These are phyloP conservation scores for Nasonia giraulti DNA, from an alignment of 1,140 invertebrate species.

Conservation along the genomic window DNA sequence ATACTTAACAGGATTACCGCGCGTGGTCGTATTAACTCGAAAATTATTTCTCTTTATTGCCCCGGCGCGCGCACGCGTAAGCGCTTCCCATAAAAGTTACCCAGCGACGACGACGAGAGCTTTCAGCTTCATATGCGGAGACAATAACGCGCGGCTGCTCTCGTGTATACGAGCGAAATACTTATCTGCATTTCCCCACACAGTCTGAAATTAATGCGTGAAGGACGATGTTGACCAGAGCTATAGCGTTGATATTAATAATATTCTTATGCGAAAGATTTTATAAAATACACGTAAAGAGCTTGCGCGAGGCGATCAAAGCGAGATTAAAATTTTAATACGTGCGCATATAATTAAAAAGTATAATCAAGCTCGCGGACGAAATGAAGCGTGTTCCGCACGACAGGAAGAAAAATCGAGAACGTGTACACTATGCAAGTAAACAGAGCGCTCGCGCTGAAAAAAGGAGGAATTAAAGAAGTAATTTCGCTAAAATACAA, in stretches of 20 bases:
- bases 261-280: too few relatives aligned
- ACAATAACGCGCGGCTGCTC: neutral
- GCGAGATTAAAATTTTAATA: neutral
- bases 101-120: neutral
- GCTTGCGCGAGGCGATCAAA: neutral
- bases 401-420: neutral
- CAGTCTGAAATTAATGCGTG: too few relatives aligned
- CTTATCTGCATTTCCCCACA: neutral
- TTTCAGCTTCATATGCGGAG: too few relatives aligned
- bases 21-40: neutral
- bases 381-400: neutral
- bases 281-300: too few relatives aligned
- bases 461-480: neutral
- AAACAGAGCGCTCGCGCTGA: neutral
- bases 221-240: too few relatives aligned
- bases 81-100: neutral
- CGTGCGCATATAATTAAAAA: neutral
- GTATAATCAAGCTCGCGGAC: neutral
- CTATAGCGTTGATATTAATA: too few relatives aligned
- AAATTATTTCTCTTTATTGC: neutral
- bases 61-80: neutral
- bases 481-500: constrained; percentile 34
- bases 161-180: neutral
- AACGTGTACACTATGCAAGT: neutral
- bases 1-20: neutral